Evolutionary conservation across 2,113 vertebrate genomes (phyloP), one percentile per base, ranked within the genome.

Genomic region (Phyllostomus discolor): DNA sequence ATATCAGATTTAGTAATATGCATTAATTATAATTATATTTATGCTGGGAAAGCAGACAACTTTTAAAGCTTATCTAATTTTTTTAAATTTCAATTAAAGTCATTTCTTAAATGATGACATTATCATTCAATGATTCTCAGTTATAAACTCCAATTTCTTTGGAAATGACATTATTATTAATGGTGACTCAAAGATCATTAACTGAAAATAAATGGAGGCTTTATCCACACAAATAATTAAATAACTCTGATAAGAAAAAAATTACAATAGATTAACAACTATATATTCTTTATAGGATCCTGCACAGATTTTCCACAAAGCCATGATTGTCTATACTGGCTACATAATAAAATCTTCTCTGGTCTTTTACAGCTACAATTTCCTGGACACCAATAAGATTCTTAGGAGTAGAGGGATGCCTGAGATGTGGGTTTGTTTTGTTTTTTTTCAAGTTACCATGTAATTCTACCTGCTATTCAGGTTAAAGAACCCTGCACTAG

Each of bases 61-160:
- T 85, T 94, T 89, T 79, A 87, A 64, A 81, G 4, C 14, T 91
- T 89, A 91, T 73, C 26, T 96, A 43, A 93, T 83, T 93, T 76
- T 76, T 75, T 76, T 16, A 79, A 59, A 38, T 91, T 94, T 94
- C 7, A 91, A 33, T 82, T 81, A 72, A 95, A 80, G 6, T n/a
- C 3, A 72, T 88, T 87, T 85, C 16, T 87, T 73, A 84, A 52
- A 50, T 75, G 22, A 90, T 81, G 72, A 62, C 52, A 64, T 38
- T 84, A 22, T 57, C 41, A 81, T 57, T 93, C 28, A 90, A 62
- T 62, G 14, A 43, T 35, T 12, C 35, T 90, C 57, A 81, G 20
- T 70, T 76, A 70, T 78, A 95, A 72, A n/a, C 86, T 67, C 16
- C 33, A 70, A 38, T 62, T 67, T n/a, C 17, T 73, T 91, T 91